phyloP scores from a whole-genome alignment of 2,797 vertebrate genomes.

The Acomys russatus region DNA sequence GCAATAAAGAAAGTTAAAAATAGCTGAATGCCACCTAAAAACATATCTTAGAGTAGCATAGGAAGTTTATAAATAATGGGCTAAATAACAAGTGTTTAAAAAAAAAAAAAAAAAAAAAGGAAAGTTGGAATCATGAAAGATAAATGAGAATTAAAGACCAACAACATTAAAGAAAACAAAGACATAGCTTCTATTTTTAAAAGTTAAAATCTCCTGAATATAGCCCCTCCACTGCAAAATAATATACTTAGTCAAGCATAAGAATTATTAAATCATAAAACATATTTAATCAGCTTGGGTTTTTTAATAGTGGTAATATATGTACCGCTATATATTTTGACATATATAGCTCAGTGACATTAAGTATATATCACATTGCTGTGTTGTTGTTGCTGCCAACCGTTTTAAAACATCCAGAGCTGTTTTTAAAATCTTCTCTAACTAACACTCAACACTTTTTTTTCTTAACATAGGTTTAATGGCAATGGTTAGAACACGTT shows the following conservation, averaged over 20 bases:
- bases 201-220: background rate
- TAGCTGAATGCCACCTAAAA: constrained; percentile 17
- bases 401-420: constrained; percentile 11
- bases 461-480: constrained; percentile 9
- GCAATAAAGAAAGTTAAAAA: constrained; percentile 22
- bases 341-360: background rate
- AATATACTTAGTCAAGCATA: background rate
- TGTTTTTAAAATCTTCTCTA: background rate
- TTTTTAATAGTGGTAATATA: background rate
- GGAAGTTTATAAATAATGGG: background rate
- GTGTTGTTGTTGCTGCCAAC: background rate
- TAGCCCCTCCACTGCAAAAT: background rate
- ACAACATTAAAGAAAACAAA: background rate
- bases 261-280: background rate
- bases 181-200: constrained; percentile 27
- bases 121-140: background rate
- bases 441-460: background rate
- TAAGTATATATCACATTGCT: background rate
- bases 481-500: background rate
- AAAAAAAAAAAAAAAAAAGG: background rate
- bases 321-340: background rate
- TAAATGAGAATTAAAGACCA: constrained; percentile 15
- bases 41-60: constrained; percentile 18
- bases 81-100: background rate
- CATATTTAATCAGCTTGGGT: background rate